Base-by-base conservation (phyloP, 2,113 vertebrate genomes). In the Candoia aspera region DNA sequence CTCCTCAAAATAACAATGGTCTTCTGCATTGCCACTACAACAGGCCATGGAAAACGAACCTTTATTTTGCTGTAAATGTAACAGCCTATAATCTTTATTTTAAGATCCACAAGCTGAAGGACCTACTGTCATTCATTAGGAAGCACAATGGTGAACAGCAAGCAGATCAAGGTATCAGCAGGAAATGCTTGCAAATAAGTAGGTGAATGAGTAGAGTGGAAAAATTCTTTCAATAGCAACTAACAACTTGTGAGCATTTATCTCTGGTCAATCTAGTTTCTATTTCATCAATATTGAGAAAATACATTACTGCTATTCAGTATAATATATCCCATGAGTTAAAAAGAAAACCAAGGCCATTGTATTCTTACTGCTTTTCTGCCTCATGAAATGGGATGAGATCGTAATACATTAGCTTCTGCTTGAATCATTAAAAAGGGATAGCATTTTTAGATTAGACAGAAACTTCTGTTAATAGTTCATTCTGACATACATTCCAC, bases 31-130 rank as follows among this genome's bases (percentile, higher is more conserved):
- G n/a, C n/a, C n/a, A n/a, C n/a, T n/a, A n/a, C n/a, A n/a, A n/a
- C n/a, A n/a, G 92, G 42, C 92, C 94, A 96, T 90, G 94, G 93
- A 58, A 95, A 97, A 95, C 93, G 57, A 93, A 49, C 0, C 0
- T 24, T 58, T 9, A 9, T 90, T 13, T 10, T 57, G 0, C 46
- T 86, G 58, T 92, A 84, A 96, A 91, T 0, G 58, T 90, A 90
- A 89, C 79, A 73, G 87, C 49, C 1, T 94, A 86, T 88, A 95
- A 96, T 92, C 87, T 87, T 79, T 42, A 29, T 21, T 93, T 90
- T 91, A 95, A 92, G 49, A 42, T 37, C 86, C 2, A 0, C 15
- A 92, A 55, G 33, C 90, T 53, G 91, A 96, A 92, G 9, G 10
- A 73, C 23, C 24, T 49, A 37, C 23, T 6, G 19, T n/a, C 64